Evolutionary conservation across 2,113 vertebrate genomes (phyloP), one percentile per base, ranked within the genome.

Genomic region (Sinocyclocheilus rhinocerous): DNA sequence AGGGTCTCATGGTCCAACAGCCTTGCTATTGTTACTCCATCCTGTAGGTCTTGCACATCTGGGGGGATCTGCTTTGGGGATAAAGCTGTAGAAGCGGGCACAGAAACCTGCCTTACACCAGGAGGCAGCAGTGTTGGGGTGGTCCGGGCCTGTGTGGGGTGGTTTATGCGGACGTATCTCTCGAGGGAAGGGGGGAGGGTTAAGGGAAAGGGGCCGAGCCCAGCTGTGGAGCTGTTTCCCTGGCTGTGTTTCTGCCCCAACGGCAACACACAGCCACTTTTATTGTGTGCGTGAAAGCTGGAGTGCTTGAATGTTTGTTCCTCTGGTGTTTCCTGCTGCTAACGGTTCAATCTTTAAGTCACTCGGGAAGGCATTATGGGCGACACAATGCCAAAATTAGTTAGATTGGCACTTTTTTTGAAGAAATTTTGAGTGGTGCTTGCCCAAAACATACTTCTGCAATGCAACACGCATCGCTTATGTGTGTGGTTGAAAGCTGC

Each of bases 321-420:
- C 29, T 69, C 48, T 52, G 75, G 39, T 69, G 67, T 80, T 87
- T 87, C 77, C 83, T 81, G 45, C 59, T 85, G 67, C 67, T 81
- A 81, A 81, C 9, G 9, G 22, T 79, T 26, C 80, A 52, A 52
- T 10, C n/a, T 26, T 8, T 52, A n/a, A 83, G 81, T 78, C 76
- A 67, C 76, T 76, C 13, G 39, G 77, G 76, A 82, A 84, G 33
- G 59, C 5, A 63, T 67, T 63, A 72, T 85, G 75, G 67, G 39
- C 15, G 55, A 70, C 73, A 79, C 65, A 81, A 86, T 48, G 48
- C 84, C 87, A 86, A 86, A 88, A 75, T 52, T 22, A 63, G 36
- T 8, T 65, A 45, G 22, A 13, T 9, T 57, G 50, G 16, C 20
- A 57, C 16, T 15, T 79, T 12, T 79, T 61, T 39, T 33, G 4